Base-by-base conservation (phyloP, 2,888 invertebrate species). In the Sinotaia quadrata region DNA sequence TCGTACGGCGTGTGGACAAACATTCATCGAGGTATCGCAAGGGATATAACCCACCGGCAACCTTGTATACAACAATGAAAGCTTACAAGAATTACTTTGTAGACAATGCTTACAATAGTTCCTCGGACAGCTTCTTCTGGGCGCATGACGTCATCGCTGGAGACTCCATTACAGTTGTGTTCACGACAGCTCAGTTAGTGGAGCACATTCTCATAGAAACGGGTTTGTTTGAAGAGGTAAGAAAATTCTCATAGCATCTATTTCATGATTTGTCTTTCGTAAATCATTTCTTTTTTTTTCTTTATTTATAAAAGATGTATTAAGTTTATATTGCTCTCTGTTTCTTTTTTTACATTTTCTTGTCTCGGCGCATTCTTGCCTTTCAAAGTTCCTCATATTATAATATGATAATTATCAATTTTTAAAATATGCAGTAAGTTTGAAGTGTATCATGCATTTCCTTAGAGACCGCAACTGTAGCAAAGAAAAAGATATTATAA, bases 41-140 rank as follows among this genome's bases (percentile, higher is more conserved):
- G 27, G 31, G n/a, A 10, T 21, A 68, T 31, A 87, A 88, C 72
- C 89, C 89, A 0, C 74, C 81, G 4, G 89, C 87, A 0, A 79
- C 78, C 34, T 74, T 89, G 15, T 70, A 81, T 18, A 87, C 88
- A 5, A 83, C 84, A 34, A 82, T 89, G 73, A 69, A 77, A 36
- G 72, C 82, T 47, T 82, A 84, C 73, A 79, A 81, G 33, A 77
- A 79, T 33, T 81, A 83, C 72, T 72, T 76, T 27, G 81, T 86
- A 0, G 81, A 82, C 31, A 77, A 83, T 18, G 86, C 87, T 5
- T 89, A 88, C 65, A 33, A 57, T 24, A 60, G 71, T 27, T 33
- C 47, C n/a, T 18, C 58, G 1, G 37, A 34, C 0, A 58, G 60
- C 18, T 74, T 67, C 47, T 81, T 78, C 63, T 80, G 79, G 78